Conservation (phyloP, 1,140 invertebrate genomes). For the Psilanteris sp. region DNA sequence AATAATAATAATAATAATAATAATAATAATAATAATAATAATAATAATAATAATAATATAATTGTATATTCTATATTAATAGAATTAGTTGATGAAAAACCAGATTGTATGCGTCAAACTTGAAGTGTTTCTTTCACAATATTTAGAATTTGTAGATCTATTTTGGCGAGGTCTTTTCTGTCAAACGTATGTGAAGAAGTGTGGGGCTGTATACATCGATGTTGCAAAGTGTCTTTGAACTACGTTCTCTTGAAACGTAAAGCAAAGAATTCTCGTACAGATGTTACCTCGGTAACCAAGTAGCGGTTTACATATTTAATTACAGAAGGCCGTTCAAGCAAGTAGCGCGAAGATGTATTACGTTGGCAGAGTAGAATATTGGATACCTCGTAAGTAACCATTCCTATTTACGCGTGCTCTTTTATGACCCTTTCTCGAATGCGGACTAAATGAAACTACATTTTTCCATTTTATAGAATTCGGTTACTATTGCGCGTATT, state of each 20-base stretch:
- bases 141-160: too few species aligned
- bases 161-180: slow-evolving; percentile 4
- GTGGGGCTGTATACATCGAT: slow-evolving; percentile 30
- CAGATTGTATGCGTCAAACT: too few species aligned
- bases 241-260: slow-evolving; percentile 31
- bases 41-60: too few species aligned
- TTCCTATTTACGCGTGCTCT: slow-evolving; percentile 43
- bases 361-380: slow-evolving; percentile 25
- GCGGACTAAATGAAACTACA: slow-evolving; percentile 31
- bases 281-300: slow-evolving; percentile 63
- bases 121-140: too few species aligned
- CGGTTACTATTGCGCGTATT: slow-evolving; percentile 34
- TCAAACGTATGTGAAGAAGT: slow-evolving; percentile 5
- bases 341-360: slow-evolving; percentile 48
- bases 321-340: slow-evolving; percentile 47
- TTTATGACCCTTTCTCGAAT: slow-evolving; percentile 30
- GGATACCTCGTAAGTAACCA: slow-evolving; percentile 48
- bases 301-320: slow-evolving; percentile 66
- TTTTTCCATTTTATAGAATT: slow-evolving; percentile 49
- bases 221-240: slow-evolving; percentile 37
- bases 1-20: too few species aligned
- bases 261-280: slow-evolving; percentile 61
- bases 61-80: too few species aligned
- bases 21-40: too few species aligned
- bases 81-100: too few species aligned